These are phyloP conservation scores for Gymnocypris eckloni DNA, from an alignment of 2,797 vertebrate genomes.

Conservation along the genomic window DNA sequence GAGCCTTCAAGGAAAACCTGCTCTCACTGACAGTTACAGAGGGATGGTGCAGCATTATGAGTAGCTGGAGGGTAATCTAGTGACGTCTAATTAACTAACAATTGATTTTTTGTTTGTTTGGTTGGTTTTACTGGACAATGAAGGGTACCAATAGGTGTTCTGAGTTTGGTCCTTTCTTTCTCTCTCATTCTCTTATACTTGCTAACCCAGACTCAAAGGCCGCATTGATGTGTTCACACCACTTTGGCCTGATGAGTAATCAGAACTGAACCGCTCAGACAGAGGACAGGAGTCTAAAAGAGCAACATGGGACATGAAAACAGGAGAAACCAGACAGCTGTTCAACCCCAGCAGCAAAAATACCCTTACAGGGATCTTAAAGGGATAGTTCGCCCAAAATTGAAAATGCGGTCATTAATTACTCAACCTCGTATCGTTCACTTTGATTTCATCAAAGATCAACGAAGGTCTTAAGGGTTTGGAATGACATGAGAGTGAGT, in stretches of 20 bases:
- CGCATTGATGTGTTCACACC: conserved; percentile 48
- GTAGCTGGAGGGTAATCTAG: not conserved
- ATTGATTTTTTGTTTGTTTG: not conserved
- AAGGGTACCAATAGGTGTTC: not conserved
- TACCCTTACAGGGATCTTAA: not conserved
- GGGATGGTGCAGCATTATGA: not conserved
- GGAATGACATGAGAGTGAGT: too few relatives aligned
- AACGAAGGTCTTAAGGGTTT: too few relatives aligned
- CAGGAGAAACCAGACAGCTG: conserved; percentile 20
- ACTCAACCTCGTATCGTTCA: too few relatives aligned
- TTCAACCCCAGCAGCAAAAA: conserved; percentile 1
- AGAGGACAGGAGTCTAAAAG: conserved; percentile 5
- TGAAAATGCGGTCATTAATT: too few relatives aligned
- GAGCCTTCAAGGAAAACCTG: not conserved
- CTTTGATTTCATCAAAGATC: too few relatives aligned
- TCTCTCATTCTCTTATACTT: conserved; percentile 22
- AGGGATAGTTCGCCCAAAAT: too few relatives aligned
- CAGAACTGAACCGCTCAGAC: conserved; percentile 20
- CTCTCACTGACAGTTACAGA: not conserved
- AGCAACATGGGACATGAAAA: conserved; percentile 3
- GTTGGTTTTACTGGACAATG: not conserved
- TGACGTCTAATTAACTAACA: not conserved
- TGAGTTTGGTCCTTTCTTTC: not conserved
- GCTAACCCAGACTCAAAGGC: conserved; percentile 43
- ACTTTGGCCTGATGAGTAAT: conserved; percentile 60